phyloP scores from a whole-genome alignment of 2,888 invertebrate genomes.

The Rhogogaster chlorosoma region DNA sequence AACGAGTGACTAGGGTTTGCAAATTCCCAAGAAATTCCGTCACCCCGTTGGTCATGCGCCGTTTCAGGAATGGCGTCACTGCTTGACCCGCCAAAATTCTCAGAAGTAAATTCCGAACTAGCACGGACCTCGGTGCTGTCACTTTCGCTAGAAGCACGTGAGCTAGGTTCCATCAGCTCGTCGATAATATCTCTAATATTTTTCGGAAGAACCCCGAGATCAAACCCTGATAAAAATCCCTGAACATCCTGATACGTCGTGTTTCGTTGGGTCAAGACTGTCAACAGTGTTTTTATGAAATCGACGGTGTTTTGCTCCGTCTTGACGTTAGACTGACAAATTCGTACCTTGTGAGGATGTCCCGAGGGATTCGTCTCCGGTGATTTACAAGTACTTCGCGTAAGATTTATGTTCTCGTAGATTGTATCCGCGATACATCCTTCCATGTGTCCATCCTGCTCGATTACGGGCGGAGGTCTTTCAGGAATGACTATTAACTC shows the following conservation, averaged over 20 bases:
- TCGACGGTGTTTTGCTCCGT: slow-evolving; percentile 44
- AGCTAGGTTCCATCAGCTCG: slow-evolving; percentile 58
- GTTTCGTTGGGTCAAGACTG: slow-evolving; percentile 56
- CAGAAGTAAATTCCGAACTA: slow-evolving; percentile 53
- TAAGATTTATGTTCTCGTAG: slow-evolving; percentile 55
- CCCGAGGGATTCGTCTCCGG: neutral
- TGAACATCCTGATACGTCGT: slow-evolving; percentile 60
- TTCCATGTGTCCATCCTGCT: neutral
- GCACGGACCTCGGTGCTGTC: slow-evolving; percentile 37
- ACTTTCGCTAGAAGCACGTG: slow-evolving; percentile 53
- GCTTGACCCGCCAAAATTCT: slow-evolving; percentile 56
- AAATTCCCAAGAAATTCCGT: slow-evolving; percentile 44
- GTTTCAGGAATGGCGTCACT: slow-evolving; percentile 62
- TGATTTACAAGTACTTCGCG: slow-evolving; percentile 3
- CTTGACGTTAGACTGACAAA: slow-evolving; percentile 51
- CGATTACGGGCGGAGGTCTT: slow-evolving; percentile 41
- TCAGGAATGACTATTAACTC: slow-evolving; percentile 32
- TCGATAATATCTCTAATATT: slow-evolving; percentile 59
- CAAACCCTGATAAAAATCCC: slow-evolving; percentile 57
- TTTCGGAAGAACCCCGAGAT: slow-evolving; percentile 58
- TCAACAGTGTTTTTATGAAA: slow-evolving; percentile 57
- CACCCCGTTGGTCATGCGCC: slow-evolving; percentile 56
- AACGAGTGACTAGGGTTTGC: slow-evolving; percentile 15
- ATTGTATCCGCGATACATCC: slow-evolving; percentile 48
- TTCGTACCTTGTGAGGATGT: slow-evolving; percentile 47